Evolutionary conservation across 2,888 invertebrate species (phyloP).

Genomic region (Thyatira batis): DNA sequence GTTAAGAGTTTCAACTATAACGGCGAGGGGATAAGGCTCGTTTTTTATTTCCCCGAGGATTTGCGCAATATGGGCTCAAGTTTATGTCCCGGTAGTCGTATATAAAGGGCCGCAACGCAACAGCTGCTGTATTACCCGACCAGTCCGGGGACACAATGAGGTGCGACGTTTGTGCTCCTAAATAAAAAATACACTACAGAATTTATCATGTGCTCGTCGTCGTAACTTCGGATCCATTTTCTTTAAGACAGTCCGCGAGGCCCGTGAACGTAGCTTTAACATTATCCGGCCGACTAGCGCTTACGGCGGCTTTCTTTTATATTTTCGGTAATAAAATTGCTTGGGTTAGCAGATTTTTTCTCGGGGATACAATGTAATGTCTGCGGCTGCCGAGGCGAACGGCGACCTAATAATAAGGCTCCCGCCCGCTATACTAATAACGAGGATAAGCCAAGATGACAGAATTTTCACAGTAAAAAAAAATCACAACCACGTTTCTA

Average conservation of each 20-base stretch:
- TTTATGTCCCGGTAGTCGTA: background rate
- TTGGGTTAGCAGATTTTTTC: background rate
- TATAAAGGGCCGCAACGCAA: background rate
- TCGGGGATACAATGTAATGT: background rate
- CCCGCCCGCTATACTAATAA: too few relatives aligned
- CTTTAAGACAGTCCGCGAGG: background rate
- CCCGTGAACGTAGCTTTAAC: background rate
- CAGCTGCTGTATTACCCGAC: background rate
- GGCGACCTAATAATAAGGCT: too few relatives aligned
- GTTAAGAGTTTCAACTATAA: too few relatives aligned
- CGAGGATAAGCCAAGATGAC: too few relatives aligned
- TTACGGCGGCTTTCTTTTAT: background rate
- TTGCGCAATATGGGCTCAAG: too few relatives aligned
- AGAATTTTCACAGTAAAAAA: too few relatives aligned
- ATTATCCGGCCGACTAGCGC: background rate
- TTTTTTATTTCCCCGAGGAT: too few relatives aligned
- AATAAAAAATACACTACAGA: background rate
- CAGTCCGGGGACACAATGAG: background rate
- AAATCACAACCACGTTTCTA: too few relatives aligned
- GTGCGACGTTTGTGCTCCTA: background rate
- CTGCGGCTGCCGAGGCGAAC: background rate
- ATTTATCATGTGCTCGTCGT: background rate
- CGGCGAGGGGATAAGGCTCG: too few relatives aligned
- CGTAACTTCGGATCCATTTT: background rate
- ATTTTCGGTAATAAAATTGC: background rate